These are phyloP conservation scores for Teleiodes luculella DNA, from an alignment of 2,888 invertebrate genomes.

Conservation along the genomic window DNA sequence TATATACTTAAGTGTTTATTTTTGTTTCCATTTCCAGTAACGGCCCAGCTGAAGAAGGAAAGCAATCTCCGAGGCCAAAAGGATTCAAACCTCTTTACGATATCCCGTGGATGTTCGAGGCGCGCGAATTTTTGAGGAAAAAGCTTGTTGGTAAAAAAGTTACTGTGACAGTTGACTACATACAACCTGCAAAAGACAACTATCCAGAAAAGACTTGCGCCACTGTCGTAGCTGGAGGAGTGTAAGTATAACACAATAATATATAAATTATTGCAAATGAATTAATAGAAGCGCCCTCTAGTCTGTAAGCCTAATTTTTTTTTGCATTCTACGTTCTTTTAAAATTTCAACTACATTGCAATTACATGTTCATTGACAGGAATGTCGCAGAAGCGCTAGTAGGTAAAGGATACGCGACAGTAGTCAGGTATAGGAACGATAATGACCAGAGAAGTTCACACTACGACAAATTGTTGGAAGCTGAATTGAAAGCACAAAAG, in stretches of 20 bases:
- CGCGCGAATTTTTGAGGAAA: slow-evolving; percentile 96
- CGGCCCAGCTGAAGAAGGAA: slow-evolving; percentile 82
- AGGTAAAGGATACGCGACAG: slow-evolving; percentile 93
- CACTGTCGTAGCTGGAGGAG: slow-evolving; percentile 87
- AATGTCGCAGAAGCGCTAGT: slow-evolving; percentile 97
- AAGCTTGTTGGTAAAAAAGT: slow-evolving; percentile 97
- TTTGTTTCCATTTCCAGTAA: slow-evolving; percentile 38
- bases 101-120: slow-evolving; percentile 99
- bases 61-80: slow-evolving; percentile 83
- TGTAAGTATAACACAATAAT: slow-evolving; percentile 42
- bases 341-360: no score
- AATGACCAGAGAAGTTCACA: slow-evolving; percentile 97
- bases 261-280: no score
- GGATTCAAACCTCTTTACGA: slow-evolving; percentile 95
- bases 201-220: slow-evolving; percentile 98
- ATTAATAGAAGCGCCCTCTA: no score
- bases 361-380: slow-evolving; percentile 57
- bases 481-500: slow-evolving; percentile 95
- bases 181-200: slow-evolving; percentile 95
- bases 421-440: slow-evolving; percentile 95
- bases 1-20: background rate
- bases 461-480: slow-evolving; percentile 94
- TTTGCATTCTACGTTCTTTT: background rate
- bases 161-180: slow-evolving; percentile 94
- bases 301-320: no score